Conservation (phyloP, 1,140 invertebrate genomes). For the Pinna nobilis region DNA sequence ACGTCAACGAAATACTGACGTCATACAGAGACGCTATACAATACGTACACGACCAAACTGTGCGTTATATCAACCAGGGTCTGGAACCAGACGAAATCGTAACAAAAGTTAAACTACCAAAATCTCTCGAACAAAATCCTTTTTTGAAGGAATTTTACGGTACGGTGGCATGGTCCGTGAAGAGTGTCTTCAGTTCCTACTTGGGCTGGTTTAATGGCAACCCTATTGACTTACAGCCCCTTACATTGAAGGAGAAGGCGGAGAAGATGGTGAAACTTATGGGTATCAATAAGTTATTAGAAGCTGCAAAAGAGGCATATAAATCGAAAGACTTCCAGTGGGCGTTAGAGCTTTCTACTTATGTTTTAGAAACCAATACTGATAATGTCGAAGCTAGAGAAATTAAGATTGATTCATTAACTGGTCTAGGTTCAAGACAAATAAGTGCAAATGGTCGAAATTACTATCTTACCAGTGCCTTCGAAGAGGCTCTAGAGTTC, state of each 20-base stretch:
- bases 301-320: constrained; percentile 50
- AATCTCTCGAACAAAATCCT: constrained; percentile 46
- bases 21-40: constrained; percentile 64
- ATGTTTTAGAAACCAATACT: constrained; percentile 38
- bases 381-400: constrained; percentile 49
- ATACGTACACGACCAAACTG: constrained; percentile 63
- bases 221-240: constrained; percentile 56
- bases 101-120: constrained; percentile 49
- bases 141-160: constrained; percentile 62
- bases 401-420: constrained; percentile 51
- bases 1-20: constrained; percentile 48
- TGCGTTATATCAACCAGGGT: constrained; percentile 58
- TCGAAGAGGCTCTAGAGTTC: constrained; percentile 56
- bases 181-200: constrained; percentile 58
- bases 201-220: constrained; percentile 67
- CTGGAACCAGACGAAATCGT: constrained; percentile 57
- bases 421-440: constrained; percentile 49
- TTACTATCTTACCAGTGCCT: constrained; percentile 58
- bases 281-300: constrained; percentile 47
- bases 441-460: constrained; percentile 61
- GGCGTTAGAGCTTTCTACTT: constrained; percentile 58
- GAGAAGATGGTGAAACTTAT: constrained; percentile 51
- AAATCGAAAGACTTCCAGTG: constrained; percentile 59
- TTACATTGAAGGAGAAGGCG: constrained; percentile 51
- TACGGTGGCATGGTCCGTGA: constrained; percentile 63